A percentile compares a stretch with the other conserved stretches of the same genome.
Conservation (phyloP, 2,888 invertebrate species). For the Patella depressa region DNA sequence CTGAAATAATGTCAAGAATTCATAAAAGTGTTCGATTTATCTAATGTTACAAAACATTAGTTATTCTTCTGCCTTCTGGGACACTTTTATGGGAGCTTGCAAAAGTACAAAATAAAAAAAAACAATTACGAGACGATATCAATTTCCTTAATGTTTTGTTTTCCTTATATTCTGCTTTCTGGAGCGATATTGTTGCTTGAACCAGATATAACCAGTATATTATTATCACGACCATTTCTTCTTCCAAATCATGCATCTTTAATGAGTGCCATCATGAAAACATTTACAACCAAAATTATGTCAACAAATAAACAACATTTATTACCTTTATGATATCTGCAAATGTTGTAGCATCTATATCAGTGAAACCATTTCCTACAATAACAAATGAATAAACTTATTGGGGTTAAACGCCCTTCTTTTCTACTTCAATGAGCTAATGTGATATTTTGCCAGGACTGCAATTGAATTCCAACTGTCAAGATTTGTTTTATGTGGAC, state of each 20-base stretch:
- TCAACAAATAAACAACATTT: not conserved
- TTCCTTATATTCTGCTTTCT: slow-evolving; percentile 23
- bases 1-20: slow-evolving; percentile 27
- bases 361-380: slow-evolving; percentile 51
- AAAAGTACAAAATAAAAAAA: slow-evolving; percentile 16
- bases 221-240: not conserved
- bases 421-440: no score
- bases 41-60: no score
- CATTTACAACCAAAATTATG: not conserved
- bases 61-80: no score
- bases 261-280: no score
- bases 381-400: not conserved
- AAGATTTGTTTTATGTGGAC: no score
- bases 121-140: slow-evolving; percentile 50
- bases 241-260: not conserved
- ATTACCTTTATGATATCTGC: slow-evolving; percentile 47
- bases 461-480: not conserved
- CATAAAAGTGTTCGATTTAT: no score
- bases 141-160: slow-evolving; percentile 44
- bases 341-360: slow-evolving; percentile 45
- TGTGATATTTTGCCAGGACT: no score
- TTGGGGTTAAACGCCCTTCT: not conserved
- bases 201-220: not conserved
- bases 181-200: no score
- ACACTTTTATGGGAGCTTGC: no score